Evolutionary conservation across 30 jellyfish, hydroid and myxozoan genomes (phyloP), one percentile per base, ranked within the genome.

Genomic region (Aurelia coerulea): DNA sequence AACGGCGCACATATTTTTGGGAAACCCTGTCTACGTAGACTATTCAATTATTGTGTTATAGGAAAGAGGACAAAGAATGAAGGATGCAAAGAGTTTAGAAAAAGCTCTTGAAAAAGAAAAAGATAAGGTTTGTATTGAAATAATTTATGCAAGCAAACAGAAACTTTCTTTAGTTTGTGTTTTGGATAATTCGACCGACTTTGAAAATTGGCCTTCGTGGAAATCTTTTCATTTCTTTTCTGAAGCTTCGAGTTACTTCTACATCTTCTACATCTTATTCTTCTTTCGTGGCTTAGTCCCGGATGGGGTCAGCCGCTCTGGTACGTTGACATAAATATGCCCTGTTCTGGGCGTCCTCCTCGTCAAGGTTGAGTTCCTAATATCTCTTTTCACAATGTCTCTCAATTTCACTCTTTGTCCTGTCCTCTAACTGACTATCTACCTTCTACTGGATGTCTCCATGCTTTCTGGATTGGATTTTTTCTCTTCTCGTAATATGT

Each of bases 81-180:
- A 88, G 37, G 94, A 94, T 23, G 84, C 88, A 17, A 89, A 94
- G 82, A 83, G 80, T 80, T 82, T 94, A 59, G 88, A 77, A 16
- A 94, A 89, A 65, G 73, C 94, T 19, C 65, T 94, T 80, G 97
- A 94, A 42, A 78, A 90, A 33, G 99, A 94, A 77, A 88, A 85
- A n/a, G 89, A 77, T 58, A 90, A 89, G 88, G 99, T 94, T 31
- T 17, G 81, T 39, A 29, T 46, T 16, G 10, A 3, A 56, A 16
- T 73, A 5, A 41, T 10, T 73, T 16, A 6, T 1, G 1, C 13
- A 0, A 71, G 1, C 29, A 19, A 6, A 7, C 56, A 46, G 56
- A 46, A 46, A 4, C 2, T 6, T 0, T 46, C 56, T 46, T 46
- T 14, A 46, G 56, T 46, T 46, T 46, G 56, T 46, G 15, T 46